phyloP scores from a whole-genome alignment of 2,113 vertebrate species.

The Serilophus lunatus region DNA sequence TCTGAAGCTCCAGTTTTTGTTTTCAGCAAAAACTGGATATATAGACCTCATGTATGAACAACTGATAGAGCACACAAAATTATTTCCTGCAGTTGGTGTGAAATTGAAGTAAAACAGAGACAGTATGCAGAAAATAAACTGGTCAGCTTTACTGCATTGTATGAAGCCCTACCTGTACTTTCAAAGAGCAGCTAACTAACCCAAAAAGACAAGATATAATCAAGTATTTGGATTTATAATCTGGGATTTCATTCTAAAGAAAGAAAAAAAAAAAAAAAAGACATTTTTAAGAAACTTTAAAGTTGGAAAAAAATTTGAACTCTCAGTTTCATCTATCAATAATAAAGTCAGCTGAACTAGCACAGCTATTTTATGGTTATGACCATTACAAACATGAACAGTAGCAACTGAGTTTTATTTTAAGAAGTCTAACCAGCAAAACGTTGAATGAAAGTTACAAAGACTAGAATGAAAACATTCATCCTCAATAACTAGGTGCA shows the following conservation, averaged over 20 bases:
- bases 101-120: neutral
- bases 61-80: neutral
- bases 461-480: neutral
- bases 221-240: neutral
- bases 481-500: neutral
- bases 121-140: neutral
- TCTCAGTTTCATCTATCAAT: neutral
- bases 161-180: neutral
- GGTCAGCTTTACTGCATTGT: neutral
- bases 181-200: neutral
- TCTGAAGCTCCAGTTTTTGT: neutral
- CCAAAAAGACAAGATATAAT: neutral
- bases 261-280: neutral
- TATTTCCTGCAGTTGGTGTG: neutral
- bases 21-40: neutral
- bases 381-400: neutral
- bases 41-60: neutral
- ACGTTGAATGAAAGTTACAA: neutral
- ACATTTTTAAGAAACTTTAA: neutral
- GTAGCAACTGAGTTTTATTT: neutral
- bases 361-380: neutral
- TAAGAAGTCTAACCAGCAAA: neutral
- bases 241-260: neutral
- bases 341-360: neutral
- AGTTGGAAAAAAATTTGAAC: neutral